Evolutionary conservation across 2,797 vertebrate species (phyloP), one percentile per base, ranked within the genome.

Genomic region (Hippopotamyrus pictus): DNA sequence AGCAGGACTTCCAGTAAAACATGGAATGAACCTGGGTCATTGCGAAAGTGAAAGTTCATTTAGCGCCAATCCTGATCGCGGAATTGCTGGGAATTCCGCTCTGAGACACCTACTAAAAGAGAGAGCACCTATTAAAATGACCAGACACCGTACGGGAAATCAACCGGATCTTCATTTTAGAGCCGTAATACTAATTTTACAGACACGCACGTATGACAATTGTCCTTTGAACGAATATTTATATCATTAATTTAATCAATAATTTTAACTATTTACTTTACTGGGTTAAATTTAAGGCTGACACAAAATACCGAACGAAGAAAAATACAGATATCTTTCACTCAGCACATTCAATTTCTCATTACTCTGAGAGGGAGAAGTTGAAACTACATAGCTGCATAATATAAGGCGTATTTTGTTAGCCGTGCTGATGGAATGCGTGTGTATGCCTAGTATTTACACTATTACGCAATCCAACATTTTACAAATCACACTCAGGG

Each of bases 41-140:
- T 94, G 89, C 91, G 93, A 93, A 93, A 93, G 90, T 90, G 92
- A 93, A 93, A 93, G 90, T 91, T 86, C 88, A 41, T 82, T 29
- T 89, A 88, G 88, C 69, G 59, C 37, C n/a, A 84, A 83, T 54
- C 57, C 88, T 79, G 87, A 50, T 22, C 44, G 51, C 88, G 88
- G 90, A 90, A 88, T 37, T 59, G n/a, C 17, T 88, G 62, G 79
- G 73, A 88, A 90, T 90, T 53, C 87, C 76, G 82, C 25, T 51
- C 48, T 84, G 48, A 46, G 44, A 69, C 87, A 86, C n/a, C 65
- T 73, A 73, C 65, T 73, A 37, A 46, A 25, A 84, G 65, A 73
- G 65, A 73, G 65, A 37, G 65, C 76, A 46, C 76, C 76, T 82
- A 82, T 33, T n/a, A 9, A 41, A 41, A 82, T 82, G 76, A 82